phyloP scores from a whole-genome alignment of 1,140 invertebrate genomes.

The Macrobrachium rosenbergii region DNA sequence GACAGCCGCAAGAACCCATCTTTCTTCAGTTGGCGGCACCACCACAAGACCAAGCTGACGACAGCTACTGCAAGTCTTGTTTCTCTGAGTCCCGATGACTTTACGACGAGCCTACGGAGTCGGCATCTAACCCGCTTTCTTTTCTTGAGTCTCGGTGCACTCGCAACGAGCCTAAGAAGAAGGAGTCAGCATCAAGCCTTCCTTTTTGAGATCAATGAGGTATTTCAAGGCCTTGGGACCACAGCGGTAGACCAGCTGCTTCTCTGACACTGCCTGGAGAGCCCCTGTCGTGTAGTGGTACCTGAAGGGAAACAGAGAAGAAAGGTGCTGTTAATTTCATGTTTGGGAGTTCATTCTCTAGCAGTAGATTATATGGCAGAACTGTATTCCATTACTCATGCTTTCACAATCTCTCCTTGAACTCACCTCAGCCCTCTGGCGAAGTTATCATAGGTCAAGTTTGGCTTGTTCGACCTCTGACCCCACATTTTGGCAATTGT shows the following conservation, averaged over 20 bases:
- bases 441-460: constrained; percentile 95
- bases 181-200: not conserved
- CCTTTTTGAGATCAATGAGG: constrained; percentile 40
- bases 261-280: constrained; percentile 83
- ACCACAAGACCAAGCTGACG: too few species aligned
- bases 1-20: too few species aligned
- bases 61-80: too few species aligned
- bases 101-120: too few species aligned
- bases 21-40: too few species aligned
- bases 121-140: too few species aligned
- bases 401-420: not conserved
- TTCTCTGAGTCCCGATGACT: too few species aligned
- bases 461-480: constrained; percentile 77
- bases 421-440: constrained; percentile 88
- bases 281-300: constrained; percentile 90
- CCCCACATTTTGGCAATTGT: constrained; percentile 53
- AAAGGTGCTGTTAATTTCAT: not conserved
- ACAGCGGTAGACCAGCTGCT: constrained; percentile 89
- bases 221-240: constrained; percentile 78
- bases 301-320: constrained; percentile 70
- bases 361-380: not conserved
- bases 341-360: not conserved
- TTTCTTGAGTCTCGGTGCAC: too few species aligned
- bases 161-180: too few species aligned
- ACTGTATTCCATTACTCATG: too few species aligned